Evolutionary conservation across 1,140 invertebrate species (phyloP), one percentile per base, ranked within the genome.

Genomic region (Triops cancriformis): DNA sequence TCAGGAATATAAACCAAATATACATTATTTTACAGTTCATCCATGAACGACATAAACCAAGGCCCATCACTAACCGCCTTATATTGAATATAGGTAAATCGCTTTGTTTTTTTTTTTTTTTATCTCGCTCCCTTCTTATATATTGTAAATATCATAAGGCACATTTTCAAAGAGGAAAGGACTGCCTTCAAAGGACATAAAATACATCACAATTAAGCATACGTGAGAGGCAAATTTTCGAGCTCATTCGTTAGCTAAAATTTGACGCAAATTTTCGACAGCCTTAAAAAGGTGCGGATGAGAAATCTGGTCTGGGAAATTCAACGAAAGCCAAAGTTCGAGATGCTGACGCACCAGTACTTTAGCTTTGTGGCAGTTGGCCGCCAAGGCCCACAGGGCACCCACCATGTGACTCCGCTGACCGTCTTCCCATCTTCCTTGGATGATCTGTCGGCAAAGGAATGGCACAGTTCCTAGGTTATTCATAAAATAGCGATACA

Each of bases 1-100:
- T 64, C 51, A 64, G 51, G 51, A 64, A 64, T 64, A 64, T 64
- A 64, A 64, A n/a, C 23, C 51, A 64, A 64, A 64, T 64, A 64
- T 64, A 64, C 51, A 64, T 18, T 64, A 64, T 64, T 64, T 64
- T 64, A 64, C 51, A 64, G 9, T 64, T 64, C 10, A 64, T n/a
- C 14, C 31, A 37, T 4, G 31, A 37, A 37, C 23, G 18, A 64
- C 51, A n/a, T 23, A 64, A 64, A 23, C 5, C 51, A 6, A 51
- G 3, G 12, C 12, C 45, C 12, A 5, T 51, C 6, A 9, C n/a
- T 64, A 64, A 64, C 14, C 6, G 14, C 51, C 14, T 23, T 64
- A 23, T 6, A 64, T 14, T 64, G 18, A 64, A 64, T 1, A 5
- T 37, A 37, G 7, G 2, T 37, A 37, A 2, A 37, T 2, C 31